These are phyloP conservation scores for Pegoplata infirma DNA, from an alignment of 2,888 invertebrate species.

Conservation along the genomic window DNA sequence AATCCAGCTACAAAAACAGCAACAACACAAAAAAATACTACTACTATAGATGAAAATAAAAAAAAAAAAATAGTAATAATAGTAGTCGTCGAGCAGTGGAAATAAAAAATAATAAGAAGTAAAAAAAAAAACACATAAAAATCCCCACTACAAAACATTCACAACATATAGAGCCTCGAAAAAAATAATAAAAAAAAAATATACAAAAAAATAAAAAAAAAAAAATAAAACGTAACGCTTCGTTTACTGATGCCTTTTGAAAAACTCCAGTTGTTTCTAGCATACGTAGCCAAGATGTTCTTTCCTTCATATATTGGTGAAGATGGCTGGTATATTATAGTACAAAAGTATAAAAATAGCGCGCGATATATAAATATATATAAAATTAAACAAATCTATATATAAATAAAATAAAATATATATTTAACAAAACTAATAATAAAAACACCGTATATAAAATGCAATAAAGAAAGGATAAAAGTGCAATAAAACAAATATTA, in stretches of 20 bases:
- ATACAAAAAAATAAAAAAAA: conserved; percentile 50
- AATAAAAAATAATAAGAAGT: conserved; percentile 59
- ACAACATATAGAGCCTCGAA: conserved; percentile 60
- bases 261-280: conserved; percentile 60
- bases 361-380: conserved; percentile 45
- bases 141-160: conserved; percentile 62
- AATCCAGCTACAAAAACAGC: conserved; percentile 61
- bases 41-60: conserved; percentile 44
- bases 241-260: conserved; percentile 59
- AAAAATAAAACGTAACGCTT: conserved; percentile 56
- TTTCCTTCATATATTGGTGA: conserved; percentile 52
- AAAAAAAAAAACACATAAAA: conserved; percentile 55
- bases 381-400: conserved; percentile 18
- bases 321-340: conserved; percentile 48
- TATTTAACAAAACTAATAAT: background rate
- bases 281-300: conserved; percentile 62
- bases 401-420: background rate
- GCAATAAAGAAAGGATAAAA: background rate
- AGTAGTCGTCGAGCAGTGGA: conserved; percentile 56
- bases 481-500: background rate
- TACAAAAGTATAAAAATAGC: conserved; percentile 53
- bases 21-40: too few relatives aligned
- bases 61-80: conserved; percentile 44
- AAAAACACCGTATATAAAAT: background rate
- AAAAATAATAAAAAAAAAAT: conserved; percentile 46